Evolutionary conservation across 2,888 invertebrate species (phyloP), one percentile per base, ranked within the genome.

Genomic region (Drosophila cognata): DNA sequence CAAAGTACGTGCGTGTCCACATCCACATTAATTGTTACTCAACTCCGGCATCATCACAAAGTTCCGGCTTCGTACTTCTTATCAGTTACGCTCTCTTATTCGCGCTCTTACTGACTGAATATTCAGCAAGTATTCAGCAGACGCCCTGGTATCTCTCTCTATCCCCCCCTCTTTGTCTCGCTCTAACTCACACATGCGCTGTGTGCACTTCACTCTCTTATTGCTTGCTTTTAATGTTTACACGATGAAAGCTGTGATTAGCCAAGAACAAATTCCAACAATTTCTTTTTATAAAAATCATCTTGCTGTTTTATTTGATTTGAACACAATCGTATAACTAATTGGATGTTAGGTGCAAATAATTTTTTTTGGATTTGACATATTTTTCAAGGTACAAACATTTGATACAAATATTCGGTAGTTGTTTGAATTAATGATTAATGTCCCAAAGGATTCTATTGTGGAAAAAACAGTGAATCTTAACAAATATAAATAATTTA

Each of bases 341-440:
- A 68, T 74, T 70, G 63, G 74, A 81, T 88, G 85, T 68, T 77
- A 63, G 62, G 65, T 67, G 75, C 71, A 70, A 74, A 61, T 77
- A 61, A 56, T 29, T 36, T 33, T 3, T 4, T 4, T 46, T 46
- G 16, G 8, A 41, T 31, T 43, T 7, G 5, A n/a, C n/a, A 31
- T 51, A 61, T 77, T 68, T 13, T 36, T 68, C 66, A 65, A 69
- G 62, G 33, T 73, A 74, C 79, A 91, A 91, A 91, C 81, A 89
- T 92, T 91, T 91, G 92, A 92, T 91, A 90, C 91, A 92, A 91
- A 91, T 77, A 91, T 91, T 87, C 81, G 88, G 65, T 66, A 63
- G 67, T 41, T 75, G 65, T 25, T 80, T 67, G 65, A 77, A 33
- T 68, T 53, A 58, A 67, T 67, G 76, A 80, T 46, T 25, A 36